Evolutionary conservation across 2,888 invertebrate genomes (phyloP).

Genomic region (Andrena marginata): DNA sequence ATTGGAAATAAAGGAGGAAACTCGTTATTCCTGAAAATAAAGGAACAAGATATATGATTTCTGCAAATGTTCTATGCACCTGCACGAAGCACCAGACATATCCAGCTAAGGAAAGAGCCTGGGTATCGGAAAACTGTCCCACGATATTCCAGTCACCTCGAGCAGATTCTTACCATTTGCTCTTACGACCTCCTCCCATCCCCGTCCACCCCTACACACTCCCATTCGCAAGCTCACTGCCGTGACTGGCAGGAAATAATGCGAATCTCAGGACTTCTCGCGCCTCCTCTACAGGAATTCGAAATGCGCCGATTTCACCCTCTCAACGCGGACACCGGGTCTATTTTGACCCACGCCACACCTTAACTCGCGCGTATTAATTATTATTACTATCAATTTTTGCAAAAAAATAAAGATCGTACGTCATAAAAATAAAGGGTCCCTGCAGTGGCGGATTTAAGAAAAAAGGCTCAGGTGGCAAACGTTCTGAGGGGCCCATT

Average conservation of each 20-base stretch:
- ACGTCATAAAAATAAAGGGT: too few species aligned
- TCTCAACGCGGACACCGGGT: too few species aligned
- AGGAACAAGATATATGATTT: too few species aligned
- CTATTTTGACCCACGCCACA: too few species aligned
- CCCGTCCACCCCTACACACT: constrained; percentile 4
- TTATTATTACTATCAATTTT: too few species aligned
- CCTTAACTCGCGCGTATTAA: too few species aligned
- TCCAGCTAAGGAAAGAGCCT: constrained; percentile 37
- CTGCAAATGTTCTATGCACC: neutral
- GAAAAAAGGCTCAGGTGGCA: too few species aligned
- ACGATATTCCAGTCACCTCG: constrained; percentile 67
- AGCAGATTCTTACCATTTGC: constrained; percentile 58
- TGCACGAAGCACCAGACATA: constrained; percentile 11
- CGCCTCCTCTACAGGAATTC: constrained; percentile 21
- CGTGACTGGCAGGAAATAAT: constrained; percentile 43
- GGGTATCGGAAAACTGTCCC: constrained; percentile 70
- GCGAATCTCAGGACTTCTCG: constrained; percentile 54
- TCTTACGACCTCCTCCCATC: constrained; percentile 44
- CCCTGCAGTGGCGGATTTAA: too few species aligned
- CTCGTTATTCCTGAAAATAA: neutral
- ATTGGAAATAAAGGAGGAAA: neutral
- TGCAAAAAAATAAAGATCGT: too few species aligned
- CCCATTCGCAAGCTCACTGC: constrained; percentile 39
- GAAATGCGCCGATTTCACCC: neutral
- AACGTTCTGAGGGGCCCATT: too few species aligned